A percentile compares a stretch with the other conserved stretches of the same genome.
Conservation (phyloP, 2,113 vertebrate genomes). For the Telmatochromis sp. region DNA sequence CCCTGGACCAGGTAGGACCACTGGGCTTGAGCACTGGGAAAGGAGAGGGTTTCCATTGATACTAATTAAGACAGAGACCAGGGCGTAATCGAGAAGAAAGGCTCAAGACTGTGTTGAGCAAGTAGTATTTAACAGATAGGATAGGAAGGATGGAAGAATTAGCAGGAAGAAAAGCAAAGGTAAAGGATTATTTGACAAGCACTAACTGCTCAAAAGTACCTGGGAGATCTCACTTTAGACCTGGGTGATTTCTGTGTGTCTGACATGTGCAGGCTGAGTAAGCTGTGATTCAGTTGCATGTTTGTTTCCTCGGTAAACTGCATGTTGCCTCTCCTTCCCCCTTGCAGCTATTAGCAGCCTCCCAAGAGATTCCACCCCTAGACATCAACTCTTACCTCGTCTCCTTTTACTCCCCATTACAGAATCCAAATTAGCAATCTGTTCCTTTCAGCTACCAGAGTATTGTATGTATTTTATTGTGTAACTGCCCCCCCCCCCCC, state of each 20-base stretch:
- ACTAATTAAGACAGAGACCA: not conserved
- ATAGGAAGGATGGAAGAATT: not conserved
- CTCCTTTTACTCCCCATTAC: not conserved
- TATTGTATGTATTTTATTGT: not conserved
- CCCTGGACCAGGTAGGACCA: constrained; percentile 72
- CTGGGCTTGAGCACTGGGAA: not conserved
- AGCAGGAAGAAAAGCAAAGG: not conserved
- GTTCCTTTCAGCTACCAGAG: not conserved
- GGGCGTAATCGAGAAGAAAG: not conserved
- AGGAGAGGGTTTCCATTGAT: not conserved
- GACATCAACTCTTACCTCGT: not conserved
- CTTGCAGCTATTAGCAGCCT: not conserved
- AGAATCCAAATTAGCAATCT: not conserved
- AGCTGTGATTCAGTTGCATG: constrained; percentile 19
- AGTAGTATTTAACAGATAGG: not conserved
- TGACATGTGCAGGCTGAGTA: not conserved
- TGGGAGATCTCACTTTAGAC: not conserved
- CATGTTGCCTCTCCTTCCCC: not conserved
- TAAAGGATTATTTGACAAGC: not conserved
- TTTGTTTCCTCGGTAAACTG: not conserved
- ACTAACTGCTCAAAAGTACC: not conserved
- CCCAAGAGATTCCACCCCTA: not conserved
- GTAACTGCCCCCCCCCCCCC: not conserved
- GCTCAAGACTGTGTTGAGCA: not conserved
- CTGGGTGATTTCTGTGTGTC: not conserved